These are phyloP conservation scores for Notospermus geniculatus DNA, from an alignment of 1,140 invertebrate species.

Conservation along the genomic window DNA sequence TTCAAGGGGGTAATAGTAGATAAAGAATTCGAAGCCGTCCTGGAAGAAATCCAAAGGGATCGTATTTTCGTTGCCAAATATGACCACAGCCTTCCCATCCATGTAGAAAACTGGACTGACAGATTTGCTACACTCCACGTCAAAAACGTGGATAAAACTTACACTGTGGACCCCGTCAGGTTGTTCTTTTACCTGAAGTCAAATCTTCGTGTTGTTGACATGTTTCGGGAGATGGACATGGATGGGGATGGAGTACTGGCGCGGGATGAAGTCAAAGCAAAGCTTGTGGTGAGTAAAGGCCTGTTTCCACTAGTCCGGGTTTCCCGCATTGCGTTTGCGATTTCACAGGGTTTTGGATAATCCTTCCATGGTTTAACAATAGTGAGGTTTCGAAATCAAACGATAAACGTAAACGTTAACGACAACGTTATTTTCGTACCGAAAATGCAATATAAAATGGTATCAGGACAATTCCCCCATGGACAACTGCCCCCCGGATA, in stretches of 20 bases:
- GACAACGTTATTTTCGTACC: no score
- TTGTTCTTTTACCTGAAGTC: neutral
- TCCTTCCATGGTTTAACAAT: no score
- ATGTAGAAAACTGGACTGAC: neutral
- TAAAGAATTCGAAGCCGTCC: slow-evolving; percentile 27
- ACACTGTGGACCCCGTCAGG: neutral
- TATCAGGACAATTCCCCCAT: no score
- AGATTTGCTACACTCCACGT: neutral
- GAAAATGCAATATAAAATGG: no score
- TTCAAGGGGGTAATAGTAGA: slow-evolving; percentile 31
- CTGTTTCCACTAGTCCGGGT: no score
- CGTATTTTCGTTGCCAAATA: slow-evolving; percentile 14
- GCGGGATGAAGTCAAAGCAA: neutral
- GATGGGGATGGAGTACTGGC: neutral
- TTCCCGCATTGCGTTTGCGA: no score
- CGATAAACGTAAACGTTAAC: no score
- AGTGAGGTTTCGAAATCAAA: no score
- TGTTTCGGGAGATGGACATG: neutral
- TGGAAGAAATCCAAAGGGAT: slow-evolving; percentile 17
- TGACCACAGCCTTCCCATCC: no score
- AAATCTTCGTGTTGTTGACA: slow-evolving; percentile 7
- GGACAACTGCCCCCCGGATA: no score
- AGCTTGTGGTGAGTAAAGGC: no score
- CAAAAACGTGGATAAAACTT: neutral
- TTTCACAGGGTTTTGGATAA: no score